Conservation (phyloP, 2,797 vertebrate genomes). For the Gadopsis marmoratus region DNA sequence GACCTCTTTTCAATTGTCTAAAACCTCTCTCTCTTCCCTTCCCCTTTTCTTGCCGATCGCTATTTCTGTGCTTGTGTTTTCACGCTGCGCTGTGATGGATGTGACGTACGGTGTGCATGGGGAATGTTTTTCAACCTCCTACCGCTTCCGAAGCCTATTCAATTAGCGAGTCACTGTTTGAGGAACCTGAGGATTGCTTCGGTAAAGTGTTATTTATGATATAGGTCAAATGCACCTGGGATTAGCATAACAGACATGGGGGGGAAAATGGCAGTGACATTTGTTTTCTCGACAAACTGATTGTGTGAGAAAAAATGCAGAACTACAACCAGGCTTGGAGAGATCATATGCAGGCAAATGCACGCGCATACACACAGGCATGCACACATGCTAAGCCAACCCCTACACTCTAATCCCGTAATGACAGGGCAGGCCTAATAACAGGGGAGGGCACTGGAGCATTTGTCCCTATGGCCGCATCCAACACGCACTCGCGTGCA, state of each 20-base stretch:
- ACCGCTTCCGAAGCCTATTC: slow-evolving; percentile 54
- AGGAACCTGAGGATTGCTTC: slow-evolving; percentile 56
- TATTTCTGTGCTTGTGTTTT: slow-evolving; percentile 41
- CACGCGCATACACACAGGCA: slow-evolving; percentile 28
- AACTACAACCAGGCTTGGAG: slow-evolving; percentile 65
- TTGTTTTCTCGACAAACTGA: slow-evolving; percentile 58
- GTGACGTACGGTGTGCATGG: slow-evolving; percentile 35
- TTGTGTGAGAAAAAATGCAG: slow-evolving; percentile 67
- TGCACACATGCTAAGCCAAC: slow-evolving; percentile 64
- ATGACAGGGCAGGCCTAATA: slow-evolving; percentile 88
- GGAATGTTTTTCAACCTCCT: slow-evolving; percentile 65
- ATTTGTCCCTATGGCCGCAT: slow-evolving; percentile 76
- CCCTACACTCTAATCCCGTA: slow-evolving; percentile 84
- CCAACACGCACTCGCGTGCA: slow-evolving; percentile 56
- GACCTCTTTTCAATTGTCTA: slow-evolving; percentile 38
- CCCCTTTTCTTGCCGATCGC: slow-evolving; percentile 10
- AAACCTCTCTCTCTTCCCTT: slow-evolving; percentile 15
- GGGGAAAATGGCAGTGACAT: slow-evolving; percentile 34
- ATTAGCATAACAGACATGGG: slow-evolving; percentile 61
- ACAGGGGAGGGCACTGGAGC: slow-evolving; percentile 83
- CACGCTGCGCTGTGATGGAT: slow-evolving; percentile 64
- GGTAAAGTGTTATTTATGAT: slow-evolving; percentile 70
- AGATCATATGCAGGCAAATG: slow-evolving; percentile 61
- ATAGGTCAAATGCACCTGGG: slow-evolving; percentile 73
- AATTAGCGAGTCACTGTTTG: slow-evolving; percentile 71